Base-by-base conservation (phyloP, 2,888 invertebrate genomes). In the Lycaena phlaeas region DNA sequence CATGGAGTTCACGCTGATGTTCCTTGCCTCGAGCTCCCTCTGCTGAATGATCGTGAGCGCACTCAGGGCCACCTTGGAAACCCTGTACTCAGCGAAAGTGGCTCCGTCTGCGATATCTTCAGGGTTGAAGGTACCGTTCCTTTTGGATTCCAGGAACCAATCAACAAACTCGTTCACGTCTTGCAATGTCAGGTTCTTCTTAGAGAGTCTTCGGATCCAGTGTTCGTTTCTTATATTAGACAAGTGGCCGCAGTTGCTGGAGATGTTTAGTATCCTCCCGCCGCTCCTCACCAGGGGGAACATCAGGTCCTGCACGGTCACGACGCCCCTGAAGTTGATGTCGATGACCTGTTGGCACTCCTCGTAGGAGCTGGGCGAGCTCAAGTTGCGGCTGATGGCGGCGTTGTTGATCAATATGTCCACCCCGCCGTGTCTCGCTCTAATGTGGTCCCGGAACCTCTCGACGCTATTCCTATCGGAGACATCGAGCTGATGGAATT, bases 351-450 rank as follows among this genome's bases (percentile, higher is more conserved):
- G 51, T 4, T 18, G 7, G 10, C 18, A 34, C 2, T 11, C 12
- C 17, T 34, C 34, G 11, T 34, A 34, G 53, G 1, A 52, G 27
- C 2, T 46, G 26, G 2, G 46, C 38, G 2, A 2, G 9, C 22
- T 7, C 22, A 2, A 1, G 15, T 17, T 76, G 84, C 44, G 88
- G 77, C 61, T 88, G 1, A 77, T 87, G 0, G 86, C 92, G 5
- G 93, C 93, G 66, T 93, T 93, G 61, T 93, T 93, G 4, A 93
- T 81, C 1, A 93, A 72, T 9, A 93, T 70, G 64, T 93, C 91
- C 9, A 93, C 63, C 0, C 92, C 90, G 10, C 88, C 89, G 56
- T 92, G 79, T 3, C 77, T 86, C 3, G 71, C 56, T 46, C 86
- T 68, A 2, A 93, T 63, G 50, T 87, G 78, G 41, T 88, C 82